phyloP scores from a whole-genome alignment of 2,797 vertebrate species.

The Lepilemur ruficaudatus region DNA sequence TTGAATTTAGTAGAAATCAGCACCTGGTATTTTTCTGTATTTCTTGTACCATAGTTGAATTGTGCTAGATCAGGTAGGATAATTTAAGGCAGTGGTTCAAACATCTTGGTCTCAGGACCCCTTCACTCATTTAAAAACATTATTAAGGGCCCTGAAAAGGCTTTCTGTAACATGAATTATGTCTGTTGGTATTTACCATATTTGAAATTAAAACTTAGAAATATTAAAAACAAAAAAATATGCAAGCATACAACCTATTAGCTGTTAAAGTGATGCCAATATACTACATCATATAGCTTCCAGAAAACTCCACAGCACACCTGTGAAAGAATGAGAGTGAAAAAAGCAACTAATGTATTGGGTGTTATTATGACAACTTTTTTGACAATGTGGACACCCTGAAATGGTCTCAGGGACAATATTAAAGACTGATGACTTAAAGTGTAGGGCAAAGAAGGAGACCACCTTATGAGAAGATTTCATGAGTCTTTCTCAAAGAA shows the following conservation, averaged over 20 bases:
- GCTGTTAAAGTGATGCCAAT: background rate
- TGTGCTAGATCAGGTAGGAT: background rate
- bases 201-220: slow-evolving; percentile 17
- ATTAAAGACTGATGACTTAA: background rate
- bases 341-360: background rate
- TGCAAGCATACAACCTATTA: background rate
- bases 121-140: background rate
- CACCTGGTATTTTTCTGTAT: background rate
- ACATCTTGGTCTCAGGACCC: background rate
- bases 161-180: background rate
- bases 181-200: background rate
- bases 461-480: background rate
- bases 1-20: background rate
- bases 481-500: background rate
- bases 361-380: background rate
- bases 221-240: slow-evolving; percentile 8
- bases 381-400: background rate
- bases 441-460: background rate
- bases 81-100: background rate
- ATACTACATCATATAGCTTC: background rate
- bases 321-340: background rate
- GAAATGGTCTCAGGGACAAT: background rate
- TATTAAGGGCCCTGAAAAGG: background rate
- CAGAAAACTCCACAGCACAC: background rate
- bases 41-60: background rate